Conservation (phyloP, 2,797 vertebrate genomes). For the Acrossocheilus wenchowensis region DNA sequence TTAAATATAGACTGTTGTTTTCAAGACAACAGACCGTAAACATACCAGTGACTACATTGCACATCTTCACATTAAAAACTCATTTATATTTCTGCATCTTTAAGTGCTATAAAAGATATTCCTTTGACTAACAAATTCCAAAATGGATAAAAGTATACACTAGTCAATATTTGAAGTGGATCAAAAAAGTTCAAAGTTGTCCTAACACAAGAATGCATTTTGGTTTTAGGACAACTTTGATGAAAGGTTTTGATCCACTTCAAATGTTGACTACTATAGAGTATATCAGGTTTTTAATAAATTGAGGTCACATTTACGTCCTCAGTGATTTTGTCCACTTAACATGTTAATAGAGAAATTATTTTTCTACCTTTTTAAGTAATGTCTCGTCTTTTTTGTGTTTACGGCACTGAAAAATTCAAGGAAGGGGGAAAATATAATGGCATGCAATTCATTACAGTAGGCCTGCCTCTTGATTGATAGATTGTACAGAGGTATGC, state of each 20-base stretch:
- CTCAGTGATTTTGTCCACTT: conserved; percentile 63
- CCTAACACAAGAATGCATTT: no score
- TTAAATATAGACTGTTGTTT: neutral
- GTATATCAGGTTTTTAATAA: conserved; percentile 10
- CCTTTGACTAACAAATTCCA: conserved; percentile 37
- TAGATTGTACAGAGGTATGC: neutral
- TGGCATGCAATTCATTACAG: neutral
- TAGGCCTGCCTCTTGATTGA: neutral
- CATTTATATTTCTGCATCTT: neutral
- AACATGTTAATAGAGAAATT: conserved; percentile 74
- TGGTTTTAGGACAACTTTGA: no score
- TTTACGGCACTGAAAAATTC: conserved; percentile 43
- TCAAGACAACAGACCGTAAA: neutral
- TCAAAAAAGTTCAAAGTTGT: no score
- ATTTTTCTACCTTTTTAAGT: conserved; percentile 78
- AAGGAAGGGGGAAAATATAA: conserved; percentile 27
- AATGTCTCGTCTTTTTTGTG: conserved; percentile 39
- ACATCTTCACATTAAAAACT: neutral
- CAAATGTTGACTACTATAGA: neutral
- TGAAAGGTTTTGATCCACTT: no score
- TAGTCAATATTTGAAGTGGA: no score
- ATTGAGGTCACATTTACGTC: conserved; percentile 17
- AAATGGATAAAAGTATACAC: conserved; percentile 1
- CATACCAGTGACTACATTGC: neutral
- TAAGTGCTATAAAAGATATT: conserved; percentile 6